Base-by-base conservation (phyloP, 2,888 invertebrate genomes). In the Monochamus alternatus region DNA sequence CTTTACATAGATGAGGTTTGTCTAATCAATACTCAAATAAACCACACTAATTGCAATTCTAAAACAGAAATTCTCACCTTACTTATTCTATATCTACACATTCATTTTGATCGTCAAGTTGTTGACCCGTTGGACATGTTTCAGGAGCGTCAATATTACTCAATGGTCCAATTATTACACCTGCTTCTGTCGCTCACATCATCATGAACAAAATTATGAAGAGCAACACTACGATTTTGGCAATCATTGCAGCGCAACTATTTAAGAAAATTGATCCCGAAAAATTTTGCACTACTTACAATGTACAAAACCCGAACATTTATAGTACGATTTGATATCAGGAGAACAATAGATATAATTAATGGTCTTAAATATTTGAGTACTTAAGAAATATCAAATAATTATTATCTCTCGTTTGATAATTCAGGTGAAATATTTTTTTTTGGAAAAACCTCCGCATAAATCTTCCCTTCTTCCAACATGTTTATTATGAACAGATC, bases 1-100 rank as follows among this genome's bases (percentile, higher is more conserved):
- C 2, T 38, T 7, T 38, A 38, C 38, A 7, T 38, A 38, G 7
- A 38, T 38, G 38, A 38, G 5, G 7, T 7, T 7, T 38, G 38
- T 7, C 38, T 4, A 38, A 38, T 38, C 38, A 38, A 38, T 38
- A 2, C 7, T 1, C 38, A 38, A 7, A 38, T 4, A 38, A 7
- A 38, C 38, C 38, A 38, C 7, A 2, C 38, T 38, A 38, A 38
- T 38, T 38, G 38, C 1, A 38, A 5, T 5, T 38, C 7, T 38
- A 5, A 38, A 38, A 7, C 4, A 38, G 7, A 47, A 47, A 14
- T n/a, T 14, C 62, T 63, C 43, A 63, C 62, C 64, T 38, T 10
- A 1, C 31, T 10, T 66, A 66, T n/a, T 66, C 66, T n/a, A 66
- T 55, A 38, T 66, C 66, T 3, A 66, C 66, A 55, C 66, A 66